phyloP scores from a whole-genome alignment of 2,113 vertebrate genomes.

The Rhinoptilus africanus region DNA sequence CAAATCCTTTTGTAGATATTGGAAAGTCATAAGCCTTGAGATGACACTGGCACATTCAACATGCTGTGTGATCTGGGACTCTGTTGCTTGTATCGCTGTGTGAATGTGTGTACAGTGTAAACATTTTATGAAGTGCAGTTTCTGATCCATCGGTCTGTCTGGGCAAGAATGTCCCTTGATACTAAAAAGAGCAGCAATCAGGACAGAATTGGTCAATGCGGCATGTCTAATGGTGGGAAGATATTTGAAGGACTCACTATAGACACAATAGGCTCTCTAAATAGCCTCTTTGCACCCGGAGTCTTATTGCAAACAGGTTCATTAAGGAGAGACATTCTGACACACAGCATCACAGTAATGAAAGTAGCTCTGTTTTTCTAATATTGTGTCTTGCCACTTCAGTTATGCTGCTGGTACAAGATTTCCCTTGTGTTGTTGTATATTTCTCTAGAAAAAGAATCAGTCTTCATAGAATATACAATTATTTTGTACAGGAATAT shows the following conservation, averaged over 20 bases:
- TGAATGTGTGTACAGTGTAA: conserved; percentile 78
- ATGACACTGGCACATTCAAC: conserved; percentile 74
- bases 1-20: conserved; percentile 76
- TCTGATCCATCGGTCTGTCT: conserved; percentile 86
- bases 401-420: conserved; percentile 82
- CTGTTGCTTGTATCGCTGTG: conserved; percentile 67
- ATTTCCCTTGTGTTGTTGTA: conserved; percentile 86
- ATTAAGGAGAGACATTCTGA: conserved; percentile 87
- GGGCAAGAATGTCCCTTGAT: conserved; percentile 81
- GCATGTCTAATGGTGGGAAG: conserved; percentile 87
- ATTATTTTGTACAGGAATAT: conserved; percentile 85
- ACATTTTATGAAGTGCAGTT: conserved; percentile 87
- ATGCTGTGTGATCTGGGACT: conserved; percentile 73
- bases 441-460: conserved; percentile 84
- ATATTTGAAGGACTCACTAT: conserved; percentile 84
- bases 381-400: conserved; percentile 86
- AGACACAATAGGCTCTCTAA: conserved; percentile 86
- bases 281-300: conserved; percentile 86
- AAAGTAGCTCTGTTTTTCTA: conserved; percentile 85
- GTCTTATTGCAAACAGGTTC: conserved; percentile 88
- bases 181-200: conserved; percentile 85
- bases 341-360: conserved; percentile 86
- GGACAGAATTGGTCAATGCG: conserved; percentile 86
- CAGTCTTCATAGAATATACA: conserved; percentile 87
- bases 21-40: conserved; percentile 75